phyloP scores from a whole-genome alignment of 2,888 invertebrate species.

The Bombylius discolor region DNA sequence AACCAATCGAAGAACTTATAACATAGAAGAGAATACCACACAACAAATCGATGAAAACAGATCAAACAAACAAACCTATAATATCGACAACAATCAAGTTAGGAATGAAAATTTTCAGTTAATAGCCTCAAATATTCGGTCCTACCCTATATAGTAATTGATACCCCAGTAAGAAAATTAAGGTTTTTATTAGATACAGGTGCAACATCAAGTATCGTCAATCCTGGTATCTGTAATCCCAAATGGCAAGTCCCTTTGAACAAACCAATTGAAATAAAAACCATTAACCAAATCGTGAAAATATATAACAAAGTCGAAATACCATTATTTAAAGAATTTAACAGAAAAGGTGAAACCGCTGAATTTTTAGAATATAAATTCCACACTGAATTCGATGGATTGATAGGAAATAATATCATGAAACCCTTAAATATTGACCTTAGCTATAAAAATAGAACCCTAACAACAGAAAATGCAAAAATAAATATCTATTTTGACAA shows the following conservation, averaged over 20 bases:
- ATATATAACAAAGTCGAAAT: neutral
- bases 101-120: too few species aligned
- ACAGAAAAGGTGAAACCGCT: neutral
- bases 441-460: neutral
- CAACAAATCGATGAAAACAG: too few species aligned
- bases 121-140: too few species aligned
- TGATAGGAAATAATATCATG: neutral
- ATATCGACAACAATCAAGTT: too few species aligned
- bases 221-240: neutral
- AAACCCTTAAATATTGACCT: neutral
- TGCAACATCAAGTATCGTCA: neutral
- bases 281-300: neutral
- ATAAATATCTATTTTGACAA: neutral
- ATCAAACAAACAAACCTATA: too few species aligned
- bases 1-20: too few species aligned
- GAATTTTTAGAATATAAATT: slow-evolving; percentile 1
- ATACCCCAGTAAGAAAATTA: too few species aligned
- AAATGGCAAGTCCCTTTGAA: neutral
- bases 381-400: neutral
- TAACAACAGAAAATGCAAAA: neutral
- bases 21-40: too few species aligned
- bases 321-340: neutral
- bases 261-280: neutral
- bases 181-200: neutral
- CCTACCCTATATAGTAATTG: too few species aligned